phyloP scores from a whole-genome alignment of 2,888 invertebrate genomes.

The Pachliopta kotzebuea region DNA sequence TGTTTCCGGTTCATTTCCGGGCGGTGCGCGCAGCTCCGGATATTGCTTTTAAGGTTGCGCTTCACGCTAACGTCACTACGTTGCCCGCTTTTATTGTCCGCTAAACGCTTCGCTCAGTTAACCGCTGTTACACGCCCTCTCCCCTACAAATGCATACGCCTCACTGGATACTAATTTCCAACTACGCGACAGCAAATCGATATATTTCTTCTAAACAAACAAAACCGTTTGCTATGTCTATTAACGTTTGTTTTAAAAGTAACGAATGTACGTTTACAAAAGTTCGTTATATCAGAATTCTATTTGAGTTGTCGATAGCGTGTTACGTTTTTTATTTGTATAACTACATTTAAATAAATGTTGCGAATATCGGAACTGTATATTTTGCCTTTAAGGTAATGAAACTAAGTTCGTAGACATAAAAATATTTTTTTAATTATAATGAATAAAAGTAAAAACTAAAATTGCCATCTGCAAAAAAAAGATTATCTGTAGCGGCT shows the following conservation, averaged over 20 bases:
- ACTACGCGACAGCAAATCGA: slow-evolving; percentile 17
- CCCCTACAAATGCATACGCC: slow-evolving; percentile 12
- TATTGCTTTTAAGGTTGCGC: slow-evolving; percentile 81
- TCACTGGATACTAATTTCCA: slow-evolving; percentile 25
- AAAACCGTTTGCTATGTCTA: slow-evolving; percentile 19
- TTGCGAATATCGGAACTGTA: background rate
- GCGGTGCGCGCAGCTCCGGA: slow-evolving; percentile 78
- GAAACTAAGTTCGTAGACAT: too few species aligned
- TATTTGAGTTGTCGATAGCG: slow-evolving; percentile 14
- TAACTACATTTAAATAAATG: background rate
- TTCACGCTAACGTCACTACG: slow-evolving; percentile 55
- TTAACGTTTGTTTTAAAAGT: slow-evolving; percentile 26
- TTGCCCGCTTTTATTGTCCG: slow-evolving; percentile 18
- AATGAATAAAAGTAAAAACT: too few species aligned
- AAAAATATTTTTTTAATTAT: too few species aligned
- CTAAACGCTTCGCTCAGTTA: slow-evolving; percentile 24
- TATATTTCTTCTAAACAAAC: slow-evolving; percentile 25
- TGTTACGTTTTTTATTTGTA: slow-evolving; percentile 1
- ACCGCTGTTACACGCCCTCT: slow-evolving; percentile 27
- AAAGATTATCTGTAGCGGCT: slow-evolving; percentile 29
- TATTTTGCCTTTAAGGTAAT: too few species aligned
- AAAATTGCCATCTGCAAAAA: background rate
- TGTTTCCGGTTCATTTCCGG: slow-evolving; percentile 82
- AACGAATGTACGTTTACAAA: slow-evolving; percentile 22
- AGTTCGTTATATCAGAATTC: slow-evolving; percentile 17